Base-by-base conservation (phyloP, 2,888 invertebrate species). In the Urechis unicinctus region DNA sequence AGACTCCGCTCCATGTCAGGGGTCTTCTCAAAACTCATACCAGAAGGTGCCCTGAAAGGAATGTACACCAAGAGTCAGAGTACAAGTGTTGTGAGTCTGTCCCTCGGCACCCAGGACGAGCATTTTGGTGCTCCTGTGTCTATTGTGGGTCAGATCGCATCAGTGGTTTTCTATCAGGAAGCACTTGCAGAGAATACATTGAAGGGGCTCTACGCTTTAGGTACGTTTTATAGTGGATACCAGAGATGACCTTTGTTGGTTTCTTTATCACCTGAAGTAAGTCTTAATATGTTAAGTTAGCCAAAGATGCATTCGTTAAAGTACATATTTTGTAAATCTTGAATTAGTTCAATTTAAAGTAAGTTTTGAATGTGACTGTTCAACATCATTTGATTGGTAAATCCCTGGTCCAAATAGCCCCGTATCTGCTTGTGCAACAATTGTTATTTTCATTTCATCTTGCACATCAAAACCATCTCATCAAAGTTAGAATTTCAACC, bases 111-210 rank as follows among this genome's bases (percentile, higher is more conserved):
- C 74, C 82, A 83, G 68, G 82, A 84, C 61, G 81, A 81, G 1
- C 78, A 82, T 5, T 84, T 82, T 70, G 84, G 84, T 0, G 75
- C 77, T 44, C 79, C 81, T 36, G 72, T 77, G 6, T 79, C 81
- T 53, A 67, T 85, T 3, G 73, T 77, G 45, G 84, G 84, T 2
- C 83, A 83, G 65, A 63, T 85, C 1, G 82, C 81, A 0, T 79
- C 80, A 17, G 79, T 82, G 5, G 73, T 81, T 49, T 68, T 84
- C 17, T 83, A 84, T 59, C 76, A 77, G 57, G 81, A 81, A 52
- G 67, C 75, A 1, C 61, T 81, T 4, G 67, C 69, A 21, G 62
- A 68, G 1, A 62, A 66, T n/a, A 78, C 80, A 50, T 73, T 80
- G 25, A 74, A 73, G 62, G 66, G 69, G 21, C 64, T 81, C 17